Percentiles rank a stretch among this genome's conserved stretches.
Conservation (phyloP, 2,113 vertebrate species). For the Emydura subglobosa region DNA sequence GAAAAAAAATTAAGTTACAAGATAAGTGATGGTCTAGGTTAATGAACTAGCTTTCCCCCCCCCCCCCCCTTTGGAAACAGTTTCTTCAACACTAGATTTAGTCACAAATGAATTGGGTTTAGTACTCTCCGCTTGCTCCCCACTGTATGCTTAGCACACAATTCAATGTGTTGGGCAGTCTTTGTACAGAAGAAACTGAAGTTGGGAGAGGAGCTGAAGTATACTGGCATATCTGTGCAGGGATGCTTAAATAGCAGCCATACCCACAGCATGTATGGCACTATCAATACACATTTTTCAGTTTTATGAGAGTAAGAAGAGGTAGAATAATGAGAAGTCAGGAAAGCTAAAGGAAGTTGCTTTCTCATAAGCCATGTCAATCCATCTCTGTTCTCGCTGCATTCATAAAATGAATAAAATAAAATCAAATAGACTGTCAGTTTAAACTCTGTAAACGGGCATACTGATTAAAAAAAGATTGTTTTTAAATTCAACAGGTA, state of each 20-base stretch:
- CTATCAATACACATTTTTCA: neutral
- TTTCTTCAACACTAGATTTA: neutral
- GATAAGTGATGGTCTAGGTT: neutral
- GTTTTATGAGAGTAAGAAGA: neutral
- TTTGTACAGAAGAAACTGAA: neutral
- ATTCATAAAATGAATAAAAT: neutral
- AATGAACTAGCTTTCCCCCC: neutral
- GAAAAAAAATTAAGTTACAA: neutral
- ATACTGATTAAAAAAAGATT: neutral
- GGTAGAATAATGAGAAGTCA: neutral
- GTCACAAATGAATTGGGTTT: neutral
- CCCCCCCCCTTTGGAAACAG: neutral
- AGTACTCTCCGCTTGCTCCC: neutral
- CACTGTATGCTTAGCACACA: neutral
- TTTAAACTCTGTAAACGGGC: neutral
- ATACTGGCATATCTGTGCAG: neutral
- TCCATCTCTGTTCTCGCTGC: neutral
- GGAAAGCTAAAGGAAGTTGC: neutral
- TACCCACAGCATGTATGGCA: neutral
- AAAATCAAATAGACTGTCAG: neutral
- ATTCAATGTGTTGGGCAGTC: neutral
- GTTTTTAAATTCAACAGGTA: neutral
- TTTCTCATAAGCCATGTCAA: neutral
- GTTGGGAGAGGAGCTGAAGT: neutral
- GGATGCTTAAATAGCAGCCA: neutral